Base-by-base conservation (phyloP, 2,797 vertebrate genomes). In the Petrocephalus sullivani region DNA sequence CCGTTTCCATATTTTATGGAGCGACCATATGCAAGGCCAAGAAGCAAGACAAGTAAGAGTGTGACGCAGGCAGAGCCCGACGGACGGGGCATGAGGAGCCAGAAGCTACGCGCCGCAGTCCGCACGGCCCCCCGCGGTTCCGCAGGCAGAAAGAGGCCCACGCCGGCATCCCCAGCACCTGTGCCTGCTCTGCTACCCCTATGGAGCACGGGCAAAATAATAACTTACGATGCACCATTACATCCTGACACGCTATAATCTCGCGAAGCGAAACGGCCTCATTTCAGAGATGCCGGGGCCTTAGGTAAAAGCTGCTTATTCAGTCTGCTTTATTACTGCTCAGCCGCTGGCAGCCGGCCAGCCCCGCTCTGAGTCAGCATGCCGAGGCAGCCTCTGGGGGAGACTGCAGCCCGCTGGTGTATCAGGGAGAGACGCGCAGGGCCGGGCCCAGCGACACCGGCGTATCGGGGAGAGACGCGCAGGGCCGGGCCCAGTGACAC, bases 221-320 rank as follows among this genome's bases (percentile, higher is more conserved):
- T 84, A 54, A 84, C 49, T 84, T 84, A 84, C 81, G n/a, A 84
- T 54, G 81, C 81, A 54, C 81, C 81, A 54, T 84, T 84, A 84
- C 81, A 84, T 54, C 81, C 81, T 54, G 81, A 84, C 81, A 54
- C 51, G n/a, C 81, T 84, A 82, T 82, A 53, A 84, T 84, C 81
- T 53, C 81, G 28, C 46, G 21, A 84, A 84, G 81, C 51, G 81
- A 58, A 57, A 41, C 84, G 8, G 84, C 54, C 53, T 41, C 56
- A 37, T 57, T 85, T 54, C 14, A n/a, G 56, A 21, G 84, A 28
- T 85, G 84, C 23, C 14, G 10, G 81, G 46, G 49, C 81, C 51
- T 84, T 10, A 23, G 84, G 5, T 33, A 58, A 53, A 57, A 33
- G 53, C 84, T 58, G 84, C 84, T 58, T 85, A 58, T 37, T 58